Evolutionary conservation across 2,113 vertebrate species (phyloP).

Genomic region (Porphyrio hochstetteri): DNA sequence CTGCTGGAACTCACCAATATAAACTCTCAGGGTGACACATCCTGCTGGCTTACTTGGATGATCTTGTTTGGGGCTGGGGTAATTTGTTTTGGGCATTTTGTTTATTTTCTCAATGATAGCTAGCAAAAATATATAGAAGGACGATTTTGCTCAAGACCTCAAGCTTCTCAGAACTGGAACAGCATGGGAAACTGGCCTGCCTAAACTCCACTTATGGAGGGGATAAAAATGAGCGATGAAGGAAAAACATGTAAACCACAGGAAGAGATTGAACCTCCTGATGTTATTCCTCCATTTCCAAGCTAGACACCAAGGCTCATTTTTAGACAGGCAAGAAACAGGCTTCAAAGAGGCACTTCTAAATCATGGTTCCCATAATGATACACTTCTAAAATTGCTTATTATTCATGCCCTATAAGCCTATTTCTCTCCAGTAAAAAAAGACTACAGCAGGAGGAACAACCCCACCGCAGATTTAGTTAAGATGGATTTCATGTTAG

Average conservation of each 20-base stretch:
- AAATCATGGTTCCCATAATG: neutral
- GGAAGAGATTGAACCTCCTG: neutral
- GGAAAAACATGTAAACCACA: neutral
- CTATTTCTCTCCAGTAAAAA: neutral
- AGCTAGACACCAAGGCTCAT: neutral
- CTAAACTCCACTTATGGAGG: neutral
- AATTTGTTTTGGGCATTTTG: neutral
- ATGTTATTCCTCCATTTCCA: accelerated
- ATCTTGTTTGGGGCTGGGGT: neutral
- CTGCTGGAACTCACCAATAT: neutral
- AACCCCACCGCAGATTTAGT: neutral
- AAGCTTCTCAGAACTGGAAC: neutral
- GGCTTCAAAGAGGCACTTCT: neutral
- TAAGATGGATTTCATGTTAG: neutral
- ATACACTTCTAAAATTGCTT: neutral
- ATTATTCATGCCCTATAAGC: neutral
- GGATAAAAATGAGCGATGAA: neutral
- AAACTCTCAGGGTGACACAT: neutral
- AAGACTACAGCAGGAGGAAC: neutral
- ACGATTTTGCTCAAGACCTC: neutral
- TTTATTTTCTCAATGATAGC: neutral
- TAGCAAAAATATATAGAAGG: neutral
- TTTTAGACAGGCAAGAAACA: neutral
- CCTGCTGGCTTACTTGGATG: neutral
- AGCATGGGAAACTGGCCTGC: neutral